Base-by-base conservation (phyloP, 2,113 vertebrate genomes). In the Mobula hypostoma region DNA sequence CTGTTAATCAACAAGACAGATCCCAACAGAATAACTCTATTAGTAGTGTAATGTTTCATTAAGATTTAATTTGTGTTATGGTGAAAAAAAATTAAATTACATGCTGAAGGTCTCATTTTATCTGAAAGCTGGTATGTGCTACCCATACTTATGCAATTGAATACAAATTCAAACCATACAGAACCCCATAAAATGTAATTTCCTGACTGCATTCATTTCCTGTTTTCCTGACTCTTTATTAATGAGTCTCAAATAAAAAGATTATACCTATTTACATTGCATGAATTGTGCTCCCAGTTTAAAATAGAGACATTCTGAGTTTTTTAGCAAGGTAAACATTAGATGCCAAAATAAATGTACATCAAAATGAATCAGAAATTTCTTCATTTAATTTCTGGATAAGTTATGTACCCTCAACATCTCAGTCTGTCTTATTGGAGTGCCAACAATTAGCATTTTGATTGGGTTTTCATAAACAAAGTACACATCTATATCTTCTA, bases 101-200 rank as follows among this genome's bases (percentile, higher is more conserved):
- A 93, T 93, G 70, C 70, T 74, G 70, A 93, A 74, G 91, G 21
- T 93, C 74, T 93, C 91, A 93, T 72, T 93, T 56, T 74, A 76
- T 76, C 70, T 70, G 12, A 56, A 93, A 93, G 91, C 91, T 93
- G 70, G 91, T 93, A 32, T 90, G 85, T 68, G 58, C 85, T 90
- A 93, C 68, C 56, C 36, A 9, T 56, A 93, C 32, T 93, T 93
- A 40, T 72, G 91, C 91, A 93, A 93, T 74, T 94, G 94, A 72
- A 63, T 95, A 94, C 56, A 96, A 95, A 95, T 63, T 95, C 94
- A 96, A 95, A 95, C 94, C 3, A 14, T 94, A 95, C 96, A 95
- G 91, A 90, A 94, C 83, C 74, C 95, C 94, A 95, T 94, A 95
- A 79, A 93, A 95, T 91, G 94, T 94, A 95, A 95, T 83, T 94